Evolutionary conservation across 2,888 invertebrate species (phyloP).

Genomic region (Eudemis profundana): DNA sequence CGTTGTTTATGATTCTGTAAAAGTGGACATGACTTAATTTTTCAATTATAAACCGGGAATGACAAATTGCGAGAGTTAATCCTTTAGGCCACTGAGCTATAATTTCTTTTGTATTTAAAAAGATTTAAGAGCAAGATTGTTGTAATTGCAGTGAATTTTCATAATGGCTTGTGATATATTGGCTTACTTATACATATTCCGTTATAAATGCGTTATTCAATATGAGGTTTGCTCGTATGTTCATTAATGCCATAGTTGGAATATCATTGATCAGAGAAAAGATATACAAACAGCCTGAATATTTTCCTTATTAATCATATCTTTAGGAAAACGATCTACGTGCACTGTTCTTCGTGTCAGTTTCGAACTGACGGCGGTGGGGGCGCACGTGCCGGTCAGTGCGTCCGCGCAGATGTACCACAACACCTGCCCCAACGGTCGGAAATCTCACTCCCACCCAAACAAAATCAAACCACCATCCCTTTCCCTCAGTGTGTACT

Average conservation of each 20-base stretch:
- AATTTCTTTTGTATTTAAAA: conserved; percentile 28
- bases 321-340: background rate
- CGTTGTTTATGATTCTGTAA: conserved; percentile 74
- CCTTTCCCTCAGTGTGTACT: conserved; percentile 64
- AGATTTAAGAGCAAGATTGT: conserved; percentile 21
- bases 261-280: background rate
- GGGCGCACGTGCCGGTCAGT: conserved; percentile 79
- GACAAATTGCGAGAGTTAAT: conserved; percentile 68
- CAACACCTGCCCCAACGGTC: conserved; percentile 77
- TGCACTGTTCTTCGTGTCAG: conserved; percentile 47
- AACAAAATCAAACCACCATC: conserved; percentile 56
- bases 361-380: conserved; percentile 58
- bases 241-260: background rate
- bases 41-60: conserved; percentile 75
- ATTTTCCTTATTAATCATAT: background rate
- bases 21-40: conserved; percentile 66
- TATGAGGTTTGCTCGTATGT: background rate
- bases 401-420: conserved; percentile 80
- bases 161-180: conserved; percentile 6
- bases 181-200: conserved; percentile 12
- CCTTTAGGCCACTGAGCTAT: conserved; percentile 46
- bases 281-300: background rate
- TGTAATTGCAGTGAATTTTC: conserved; percentile 25
- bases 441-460: conserved; percentile 64
- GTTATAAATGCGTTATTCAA: conserved; percentile 3